Conservation (phyloP, 2,888 invertebrate species). For the Drosophila aldrichi region DNA sequence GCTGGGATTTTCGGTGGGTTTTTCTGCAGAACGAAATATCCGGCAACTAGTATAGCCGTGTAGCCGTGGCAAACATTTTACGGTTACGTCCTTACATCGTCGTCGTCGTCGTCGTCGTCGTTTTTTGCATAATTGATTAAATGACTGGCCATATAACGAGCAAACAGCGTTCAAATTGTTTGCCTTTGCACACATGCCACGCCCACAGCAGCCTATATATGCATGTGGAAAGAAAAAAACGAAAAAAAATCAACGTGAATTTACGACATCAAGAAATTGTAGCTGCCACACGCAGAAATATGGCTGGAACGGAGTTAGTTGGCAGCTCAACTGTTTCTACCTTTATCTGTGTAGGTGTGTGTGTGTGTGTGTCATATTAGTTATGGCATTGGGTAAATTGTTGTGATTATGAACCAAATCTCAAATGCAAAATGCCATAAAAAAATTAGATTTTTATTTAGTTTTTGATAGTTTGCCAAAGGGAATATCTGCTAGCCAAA, state of each 20-base stretch:
- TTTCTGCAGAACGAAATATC: constrained; percentile 14
- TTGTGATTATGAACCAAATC: constrained; percentile 76
- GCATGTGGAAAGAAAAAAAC: constrained; percentile 1
- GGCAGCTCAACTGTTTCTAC: constrained; percentile 2
- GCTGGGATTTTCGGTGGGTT: not conserved
- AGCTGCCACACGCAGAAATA: constrained; percentile 23
- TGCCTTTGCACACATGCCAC: constrained; percentile 34
- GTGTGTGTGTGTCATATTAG: constrained; percentile 48
- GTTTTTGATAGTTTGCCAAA: not conserved
- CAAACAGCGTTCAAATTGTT: constrained; percentile 59
- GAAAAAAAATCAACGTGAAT: constrained; percentile 41
- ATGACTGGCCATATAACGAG: constrained; percentile 80
- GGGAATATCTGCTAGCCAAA: not conserved
- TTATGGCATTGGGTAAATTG: constrained; percentile 67
- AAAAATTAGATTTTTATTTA: not conserved
- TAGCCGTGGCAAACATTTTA: constrained; percentile 74
- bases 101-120: constrained; percentile 58
- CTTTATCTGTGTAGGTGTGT: constrained; percentile 12
- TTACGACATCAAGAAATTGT: constrained; percentile 65
- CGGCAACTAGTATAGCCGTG: constrained; percentile 34
- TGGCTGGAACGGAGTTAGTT: constrained; percentile 19
- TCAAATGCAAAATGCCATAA: constrained; percentile 59
- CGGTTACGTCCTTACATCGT: constrained; percentile 58
- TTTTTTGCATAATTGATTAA: constrained; percentile 84
- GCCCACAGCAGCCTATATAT: constrained; percentile 29